Evolutionary conservation across 2,888 invertebrate species (phyloP), one percentile per base, ranked within the genome.

Genomic region (Aspidiotus rigidus): DNA sequence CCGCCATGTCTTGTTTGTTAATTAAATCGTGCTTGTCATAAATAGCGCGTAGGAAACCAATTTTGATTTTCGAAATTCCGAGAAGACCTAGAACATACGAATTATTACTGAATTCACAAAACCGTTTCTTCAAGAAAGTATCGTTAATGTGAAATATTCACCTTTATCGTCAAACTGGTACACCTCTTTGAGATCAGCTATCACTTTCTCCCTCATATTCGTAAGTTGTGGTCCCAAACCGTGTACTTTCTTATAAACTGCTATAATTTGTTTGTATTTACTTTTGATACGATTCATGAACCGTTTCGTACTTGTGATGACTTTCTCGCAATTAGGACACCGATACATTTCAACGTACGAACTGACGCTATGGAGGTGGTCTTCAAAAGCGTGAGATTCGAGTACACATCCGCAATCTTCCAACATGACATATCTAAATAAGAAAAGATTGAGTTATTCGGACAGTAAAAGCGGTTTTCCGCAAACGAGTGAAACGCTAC

Each of bases 391-490:
- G 16, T 78, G 76, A 1, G 81, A 75, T 72, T 82, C 82, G 71
- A 84, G 71, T 5, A 80, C 73, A 73, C 84, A 83, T 0, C 76
- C 74, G 73, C 84, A 84, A 73, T 83, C 83, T 74, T 80, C 76
- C 15, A 84, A 74, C 62, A 80, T 72, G 42, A 84, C 77, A 73
- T 83, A 83, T 71, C 82, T 83, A 76, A 28, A 28, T 28, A 5
- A 28, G 28, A 28, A 28, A 28, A 28, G 28, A 28, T 28, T 28
- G 28, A 28, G 28, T 28, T 28, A 28, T 28, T 28, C 2, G 2
- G 28, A 28, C 1, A 28, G 28, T 28, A 28, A 28, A 28, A 5
- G 5, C 28, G 5, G 28, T 28, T 28, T 28, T 28, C 28, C 5
- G 5, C 28, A 28, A 28, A 28, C 28, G 28, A 5, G 28, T 28